Percentiles rank a stretch among this genome's conserved stretches.
phyloP scores from a whole-genome alignment of 2,113 vertebrate genomes.

The Tauraco erythrolophus region DNA sequence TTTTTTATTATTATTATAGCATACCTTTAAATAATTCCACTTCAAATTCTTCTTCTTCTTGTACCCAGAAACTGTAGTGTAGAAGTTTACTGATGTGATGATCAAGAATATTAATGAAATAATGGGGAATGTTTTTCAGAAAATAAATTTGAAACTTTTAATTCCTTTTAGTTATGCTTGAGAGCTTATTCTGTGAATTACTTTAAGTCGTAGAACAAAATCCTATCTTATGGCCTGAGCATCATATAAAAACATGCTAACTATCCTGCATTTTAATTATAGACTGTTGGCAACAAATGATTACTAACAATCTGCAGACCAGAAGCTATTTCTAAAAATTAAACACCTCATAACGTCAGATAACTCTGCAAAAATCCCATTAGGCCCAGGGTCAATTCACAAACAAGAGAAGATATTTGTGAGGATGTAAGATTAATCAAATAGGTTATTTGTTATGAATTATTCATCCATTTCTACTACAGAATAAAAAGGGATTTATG shows the following conservation, averaged over 20 bases:
- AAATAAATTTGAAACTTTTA: neutral
- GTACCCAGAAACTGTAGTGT: neutral
- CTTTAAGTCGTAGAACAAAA: neutral
- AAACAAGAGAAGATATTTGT: neutral
- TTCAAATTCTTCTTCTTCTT: neutral
- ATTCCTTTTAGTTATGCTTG: neutral
- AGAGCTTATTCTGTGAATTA: neutral
- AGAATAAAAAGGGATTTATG: neutral
- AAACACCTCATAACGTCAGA: neutral
- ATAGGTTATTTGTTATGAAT: constrained; percentile 27
- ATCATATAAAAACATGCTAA: neutral
- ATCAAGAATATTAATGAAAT: neutral
- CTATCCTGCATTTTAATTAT: neutral
- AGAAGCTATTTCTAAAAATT: constrained; percentile 23
- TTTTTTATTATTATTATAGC: neutral
- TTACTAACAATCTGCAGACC: neutral
- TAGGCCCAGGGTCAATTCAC: neutral
- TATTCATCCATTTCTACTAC: constrained; percentile 36
- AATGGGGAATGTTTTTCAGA: neutral
- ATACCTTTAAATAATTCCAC: neutral
- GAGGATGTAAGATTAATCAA: constrained; percentile 33
- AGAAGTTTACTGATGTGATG: neutral
- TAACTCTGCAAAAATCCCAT: constrained; percentile 15
- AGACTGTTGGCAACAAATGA: neutral
- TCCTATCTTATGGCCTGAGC: neutral